Evolutionary conservation across 2,113 vertebrate genomes (phyloP).

Genomic region (Chauna torquata): DNA sequence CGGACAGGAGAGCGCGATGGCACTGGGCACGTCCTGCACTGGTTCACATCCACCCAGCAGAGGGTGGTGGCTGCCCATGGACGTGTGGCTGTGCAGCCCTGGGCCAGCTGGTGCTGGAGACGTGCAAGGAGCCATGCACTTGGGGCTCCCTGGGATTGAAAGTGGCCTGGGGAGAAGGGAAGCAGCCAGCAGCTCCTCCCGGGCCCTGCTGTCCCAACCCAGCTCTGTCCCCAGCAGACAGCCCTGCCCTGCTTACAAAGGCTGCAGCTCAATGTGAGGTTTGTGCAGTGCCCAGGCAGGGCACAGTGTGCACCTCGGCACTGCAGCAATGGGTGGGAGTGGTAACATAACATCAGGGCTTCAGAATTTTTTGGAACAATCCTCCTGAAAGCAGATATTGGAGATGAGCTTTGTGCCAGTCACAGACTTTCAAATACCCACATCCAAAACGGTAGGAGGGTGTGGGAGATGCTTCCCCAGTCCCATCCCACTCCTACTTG

Average conservation of each 20-base stretch:
- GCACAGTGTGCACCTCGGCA: background rate
- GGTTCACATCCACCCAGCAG: background rate
- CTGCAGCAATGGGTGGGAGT: background rate
- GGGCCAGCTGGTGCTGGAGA: background rate
- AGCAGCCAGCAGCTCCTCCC: background rate
- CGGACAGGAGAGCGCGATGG: fast-evolving
- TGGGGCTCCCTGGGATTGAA: background rate
- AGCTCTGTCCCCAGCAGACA: background rate
- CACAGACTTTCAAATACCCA: background rate
- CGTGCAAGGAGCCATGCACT: background rate
- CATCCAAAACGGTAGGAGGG: background rate
- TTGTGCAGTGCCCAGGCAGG: background rate
- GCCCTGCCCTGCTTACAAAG: background rate
- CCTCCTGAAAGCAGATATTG: background rate
- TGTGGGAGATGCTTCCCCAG: background rate
- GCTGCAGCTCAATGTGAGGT: fast-evolving
- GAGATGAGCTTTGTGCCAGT: background rate
- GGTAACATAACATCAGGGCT: background rate
- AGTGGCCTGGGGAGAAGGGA: background rate
- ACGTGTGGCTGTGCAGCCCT: background rate
- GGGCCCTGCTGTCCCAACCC: background rate
- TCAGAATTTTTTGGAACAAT: background rate
- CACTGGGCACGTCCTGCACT: fast-evolving
- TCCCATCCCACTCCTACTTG: background rate
- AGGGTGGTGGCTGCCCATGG: slow-evolving; percentile 10